phyloP scores from a whole-genome alignment of 2,113 vertebrate species.

The Petrocephalus microphthalmus region DNA sequence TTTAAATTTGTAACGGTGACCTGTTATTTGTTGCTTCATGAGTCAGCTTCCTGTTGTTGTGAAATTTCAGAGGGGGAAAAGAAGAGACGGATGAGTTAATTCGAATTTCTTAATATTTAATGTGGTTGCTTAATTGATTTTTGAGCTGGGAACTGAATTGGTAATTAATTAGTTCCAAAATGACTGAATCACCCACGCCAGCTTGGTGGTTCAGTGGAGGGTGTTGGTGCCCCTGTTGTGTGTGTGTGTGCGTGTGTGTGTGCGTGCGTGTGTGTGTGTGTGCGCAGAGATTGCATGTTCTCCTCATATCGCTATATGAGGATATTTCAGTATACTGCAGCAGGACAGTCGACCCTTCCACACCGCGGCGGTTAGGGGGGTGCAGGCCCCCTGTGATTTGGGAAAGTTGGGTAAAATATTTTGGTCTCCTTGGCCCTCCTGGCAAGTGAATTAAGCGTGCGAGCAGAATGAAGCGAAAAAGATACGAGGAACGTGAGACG shows the following conservation, averaged over 20 bases:
- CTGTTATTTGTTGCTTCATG: background rate
- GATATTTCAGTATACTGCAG: background rate
- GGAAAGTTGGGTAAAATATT: background rate
- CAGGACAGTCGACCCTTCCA: background rate
- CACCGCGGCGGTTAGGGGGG: background rate
- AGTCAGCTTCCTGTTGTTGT: background rate
- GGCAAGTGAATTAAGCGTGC: background rate
- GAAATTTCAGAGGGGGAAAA: background rate
- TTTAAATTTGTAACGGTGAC: background rate
- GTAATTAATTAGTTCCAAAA: background rate
- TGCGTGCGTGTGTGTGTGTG: no score
- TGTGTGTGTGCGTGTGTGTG: no score
- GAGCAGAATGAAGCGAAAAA: no score
- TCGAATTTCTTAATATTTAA: background rate
- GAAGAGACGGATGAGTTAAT: background rate
- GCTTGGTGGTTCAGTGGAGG: background rate
- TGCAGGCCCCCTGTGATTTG: background rate
- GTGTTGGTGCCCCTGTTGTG: background rate
- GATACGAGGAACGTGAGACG: no score
- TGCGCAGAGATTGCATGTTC: background rate
- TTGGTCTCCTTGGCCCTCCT: background rate
- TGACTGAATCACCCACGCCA: background rate
- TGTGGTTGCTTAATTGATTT: background rate
- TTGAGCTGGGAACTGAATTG: background rate
- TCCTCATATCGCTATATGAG: background rate